These are phyloP conservation scores for Drosophila flavopinicola DNA, from an alignment of 2,888 invertebrate genomes.

Conservation along the genomic window DNA sequence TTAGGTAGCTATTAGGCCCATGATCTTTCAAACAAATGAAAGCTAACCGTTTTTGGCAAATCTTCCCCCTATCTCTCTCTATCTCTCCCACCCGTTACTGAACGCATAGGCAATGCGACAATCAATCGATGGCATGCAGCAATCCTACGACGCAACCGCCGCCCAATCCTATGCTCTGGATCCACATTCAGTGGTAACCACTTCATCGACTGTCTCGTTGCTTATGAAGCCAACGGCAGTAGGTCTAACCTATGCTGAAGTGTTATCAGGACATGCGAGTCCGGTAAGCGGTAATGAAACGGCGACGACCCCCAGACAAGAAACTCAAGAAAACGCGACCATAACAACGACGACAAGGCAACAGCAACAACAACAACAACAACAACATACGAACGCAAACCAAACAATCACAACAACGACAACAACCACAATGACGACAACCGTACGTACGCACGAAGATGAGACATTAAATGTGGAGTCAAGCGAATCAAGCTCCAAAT, in stretches of 20 bases:
- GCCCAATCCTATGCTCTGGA: conserved; percentile 90
- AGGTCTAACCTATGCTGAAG: conserved; percentile 88
- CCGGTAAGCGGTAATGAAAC: conserved; percentile 80
- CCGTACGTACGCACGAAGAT: conserved; percentile 47
- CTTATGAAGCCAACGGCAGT: conserved; percentile 84
- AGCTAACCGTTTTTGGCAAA: conserved; percentile 84
- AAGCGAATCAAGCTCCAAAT: conserved; percentile 22
- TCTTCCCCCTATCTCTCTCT: conserved; percentile 82
- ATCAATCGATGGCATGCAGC: conserved; percentile 88
- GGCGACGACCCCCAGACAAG: conserved; percentile 41
- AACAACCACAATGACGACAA: conserved; percentile 45
- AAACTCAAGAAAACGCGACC: conserved; percentile 27
- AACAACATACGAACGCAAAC: conserved; percentile 35
- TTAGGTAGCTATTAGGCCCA: conserved; percentile 50
- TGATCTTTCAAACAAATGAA: conserved; percentile 70
- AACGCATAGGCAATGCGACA: conserved; percentile 85
- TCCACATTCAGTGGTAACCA: conserved; percentile 87
- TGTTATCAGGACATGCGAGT: conserved; percentile 87
- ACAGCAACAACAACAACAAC: conserved; percentile 41
- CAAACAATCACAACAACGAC: conserved; percentile 47
- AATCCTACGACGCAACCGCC: conserved; percentile 90
- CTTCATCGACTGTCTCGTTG: conserved; percentile 85
- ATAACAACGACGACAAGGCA: conserved; percentile 42
- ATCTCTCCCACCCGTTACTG: conserved; percentile 60
- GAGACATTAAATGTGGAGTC: conserved; percentile 21